Percentiles rank a stretch among this genome's conserved stretches.
Conservation (phyloP, 92 coral and sea anemone genomes). For the Plumapathes pennacea region DNA sequence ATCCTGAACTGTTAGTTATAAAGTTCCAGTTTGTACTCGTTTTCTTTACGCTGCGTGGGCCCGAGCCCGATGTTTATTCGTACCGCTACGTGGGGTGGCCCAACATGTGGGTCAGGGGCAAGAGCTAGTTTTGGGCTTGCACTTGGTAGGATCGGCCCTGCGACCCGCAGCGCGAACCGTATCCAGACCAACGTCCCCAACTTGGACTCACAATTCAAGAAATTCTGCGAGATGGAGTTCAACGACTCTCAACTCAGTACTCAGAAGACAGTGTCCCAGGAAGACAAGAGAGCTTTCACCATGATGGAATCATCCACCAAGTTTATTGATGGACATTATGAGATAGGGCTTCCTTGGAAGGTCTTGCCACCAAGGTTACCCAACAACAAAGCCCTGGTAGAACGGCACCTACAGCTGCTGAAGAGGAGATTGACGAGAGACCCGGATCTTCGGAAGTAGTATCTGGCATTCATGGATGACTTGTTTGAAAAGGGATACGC, state of each 20-base stretch:
- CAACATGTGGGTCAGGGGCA: too few species aligned
- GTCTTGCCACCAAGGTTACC: slow-evolving; percentile 54
- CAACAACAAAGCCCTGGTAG: slow-evolving; percentile 53
- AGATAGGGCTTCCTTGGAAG: slow-evolving; percentile 67
- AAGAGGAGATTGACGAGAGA: slow-evolving; percentile 44
- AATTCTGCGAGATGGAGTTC: slow-evolving; percentile 58
- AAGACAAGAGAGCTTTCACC: slow-evolving; percentile 43
- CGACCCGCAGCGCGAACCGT: slow-evolving; percentile 12
- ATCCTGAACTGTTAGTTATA: too few species aligned
- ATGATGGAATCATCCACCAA: slow-evolving; percentile 47
- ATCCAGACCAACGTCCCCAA: slow-evolving; percentile 13
- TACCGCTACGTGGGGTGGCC: too few species aligned
- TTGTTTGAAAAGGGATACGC: slow-evolving; percentile 10
- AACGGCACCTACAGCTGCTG: slow-evolving; percentile 36
- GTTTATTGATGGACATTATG: slow-evolving; percentile 53
- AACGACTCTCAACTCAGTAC: slow-evolving; percentile 41
- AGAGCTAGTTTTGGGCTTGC: too few species aligned
- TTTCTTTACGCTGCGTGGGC: too few species aligned
- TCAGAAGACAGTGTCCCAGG: slow-evolving; percentile 38
- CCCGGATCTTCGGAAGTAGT: slow-evolving; percentile 18
- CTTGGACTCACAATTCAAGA: slow-evolving; percentile 39
- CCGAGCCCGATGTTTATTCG: too few species aligned
- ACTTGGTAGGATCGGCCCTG: too few species aligned
- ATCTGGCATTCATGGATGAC: slow-evolving; percentile 14
- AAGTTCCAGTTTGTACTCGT: too few species aligned